These are phyloP conservation scores for Phoebastria nigripes DNA, from an alignment of 2,797 vertebrate species.

Conservation along the genomic window DNA sequence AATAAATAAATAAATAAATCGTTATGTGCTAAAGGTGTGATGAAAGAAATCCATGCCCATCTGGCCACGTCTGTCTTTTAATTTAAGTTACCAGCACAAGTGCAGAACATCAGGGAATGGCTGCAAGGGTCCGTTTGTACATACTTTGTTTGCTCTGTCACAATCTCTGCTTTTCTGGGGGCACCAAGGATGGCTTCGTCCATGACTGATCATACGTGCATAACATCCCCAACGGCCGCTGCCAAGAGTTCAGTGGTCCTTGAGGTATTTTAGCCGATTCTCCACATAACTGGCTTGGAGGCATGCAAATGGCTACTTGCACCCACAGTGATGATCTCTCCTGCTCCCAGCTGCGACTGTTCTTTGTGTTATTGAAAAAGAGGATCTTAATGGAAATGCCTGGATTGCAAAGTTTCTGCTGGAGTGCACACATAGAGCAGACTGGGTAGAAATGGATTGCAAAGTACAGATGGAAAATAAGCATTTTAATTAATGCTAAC, in stretches of 20 bases:
- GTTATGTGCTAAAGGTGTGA: not conserved
- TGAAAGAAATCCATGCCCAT: not conserved
- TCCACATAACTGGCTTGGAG: not conserved
- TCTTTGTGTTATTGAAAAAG: not conserved
- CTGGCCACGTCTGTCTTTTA: not conserved
- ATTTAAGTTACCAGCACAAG: not conserved
- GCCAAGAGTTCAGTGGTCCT: not conserved
- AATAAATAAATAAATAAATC: not conserved
- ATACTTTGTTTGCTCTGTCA: not conserved
- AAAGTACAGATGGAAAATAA: conserved; percentile 49
- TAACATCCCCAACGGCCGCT: not conserved
- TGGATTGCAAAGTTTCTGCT: not conserved
- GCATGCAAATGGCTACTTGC: not conserved
- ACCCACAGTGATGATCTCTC: not conserved
- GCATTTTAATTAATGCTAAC: conserved; percentile 64
- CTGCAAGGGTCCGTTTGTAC: not conserved
- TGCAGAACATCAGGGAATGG: not conserved
- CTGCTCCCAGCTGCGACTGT: not conserved
- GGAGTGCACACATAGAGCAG: not conserved
- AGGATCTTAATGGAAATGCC: not conserved
- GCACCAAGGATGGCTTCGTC: not conserved
- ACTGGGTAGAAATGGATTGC: not conserved
- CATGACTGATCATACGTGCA: too few relatives aligned
- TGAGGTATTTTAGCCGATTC: not conserved
- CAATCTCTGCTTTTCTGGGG: not conserved